Evolutionary conservation across 1,140 invertebrate species (phyloP), one percentile per base, ranked within the genome.

Genomic region (Probaryconus sp.): DNA sequence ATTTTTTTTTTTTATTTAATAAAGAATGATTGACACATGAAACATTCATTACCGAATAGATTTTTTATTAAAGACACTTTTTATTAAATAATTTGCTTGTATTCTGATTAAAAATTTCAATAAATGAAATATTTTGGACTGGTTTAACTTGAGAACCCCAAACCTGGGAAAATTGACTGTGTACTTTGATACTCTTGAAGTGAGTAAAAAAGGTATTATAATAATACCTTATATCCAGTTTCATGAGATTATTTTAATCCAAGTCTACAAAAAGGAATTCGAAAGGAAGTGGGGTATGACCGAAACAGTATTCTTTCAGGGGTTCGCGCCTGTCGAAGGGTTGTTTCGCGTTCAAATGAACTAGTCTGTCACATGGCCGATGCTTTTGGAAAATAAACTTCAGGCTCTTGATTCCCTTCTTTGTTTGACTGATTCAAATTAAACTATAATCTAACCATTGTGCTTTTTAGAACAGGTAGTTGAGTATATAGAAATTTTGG

Each of bases 351-450:
- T 4, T n/a, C 30, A 18, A 55, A 35, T 11, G 40, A 55, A 63
- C 56, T 48, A 42, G 67, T 47, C 50, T 24, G n/a, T 43, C 31
- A 5, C 10, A 45, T 38, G 68, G 58, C 51, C 48, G 55, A 61
- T 37, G 58, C 40, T 17, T 50, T 47, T 47, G 16, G 21, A 37
- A 50, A 48, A 43, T 60, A 68, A 64, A 60, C 14, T 53, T 26
- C 45, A 60, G 53, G 38, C 56, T 50, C 48, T 51, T 11, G 61
- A 74, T 50, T 69, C 64, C 51, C 58, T 61, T 31, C 47, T 21
- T 47, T 33, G 38, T 63, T 58, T 76, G 65, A 70, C 60, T 67
- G 73, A 76, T 67, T 71, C 63, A 63, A 67, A 76, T 71, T 43
- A 42, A 61, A 38, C 33, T 53, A 42, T 69, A 65, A 75, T 75